Conservation (phyloP, 2,113 vertebrate genomes). For the Cephalopterus ornatus region DNA sequence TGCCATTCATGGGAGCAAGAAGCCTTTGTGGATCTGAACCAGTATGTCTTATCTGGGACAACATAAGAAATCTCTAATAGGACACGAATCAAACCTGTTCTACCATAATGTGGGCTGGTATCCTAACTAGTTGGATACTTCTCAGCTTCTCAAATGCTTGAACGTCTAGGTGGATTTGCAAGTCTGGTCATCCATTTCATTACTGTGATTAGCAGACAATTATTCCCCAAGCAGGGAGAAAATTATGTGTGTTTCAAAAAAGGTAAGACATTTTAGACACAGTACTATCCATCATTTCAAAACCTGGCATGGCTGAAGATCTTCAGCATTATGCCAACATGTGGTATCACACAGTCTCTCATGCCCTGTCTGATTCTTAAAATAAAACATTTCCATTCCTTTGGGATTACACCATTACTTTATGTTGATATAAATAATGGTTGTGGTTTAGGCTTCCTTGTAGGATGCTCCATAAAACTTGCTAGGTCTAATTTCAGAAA, state of each 20-base stretch:
- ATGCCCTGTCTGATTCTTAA: conserved; percentile 24
- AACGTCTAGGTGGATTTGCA: neutral
- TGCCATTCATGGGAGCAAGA: neutral
- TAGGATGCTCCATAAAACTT: neutral
- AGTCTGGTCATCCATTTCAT: neutral
- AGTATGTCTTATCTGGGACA: neutral
- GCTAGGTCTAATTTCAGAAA: neutral
- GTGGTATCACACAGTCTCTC: neutral
- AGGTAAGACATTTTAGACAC: neutral
- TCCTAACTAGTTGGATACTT: neutral
- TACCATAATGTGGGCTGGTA: neutral
- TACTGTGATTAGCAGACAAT: neutral
- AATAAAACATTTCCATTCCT: conserved; percentile 39
- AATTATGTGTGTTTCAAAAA: neutral
- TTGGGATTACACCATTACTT: neutral
- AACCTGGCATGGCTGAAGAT: neutral
- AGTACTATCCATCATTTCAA: neutral
- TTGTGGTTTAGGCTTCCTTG: neutral
- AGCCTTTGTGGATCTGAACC: neutral
- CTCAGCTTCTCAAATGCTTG: neutral
- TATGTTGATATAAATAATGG: conserved; percentile 18
- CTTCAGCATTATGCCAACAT: neutral
- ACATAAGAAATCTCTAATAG: neutral
- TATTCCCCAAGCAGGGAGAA: neutral
- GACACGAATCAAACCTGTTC: neutral